Evolutionary conservation across 1,140 invertebrate species (phyloP).

Genomic region (Globodera rostochiensis): DNA sequence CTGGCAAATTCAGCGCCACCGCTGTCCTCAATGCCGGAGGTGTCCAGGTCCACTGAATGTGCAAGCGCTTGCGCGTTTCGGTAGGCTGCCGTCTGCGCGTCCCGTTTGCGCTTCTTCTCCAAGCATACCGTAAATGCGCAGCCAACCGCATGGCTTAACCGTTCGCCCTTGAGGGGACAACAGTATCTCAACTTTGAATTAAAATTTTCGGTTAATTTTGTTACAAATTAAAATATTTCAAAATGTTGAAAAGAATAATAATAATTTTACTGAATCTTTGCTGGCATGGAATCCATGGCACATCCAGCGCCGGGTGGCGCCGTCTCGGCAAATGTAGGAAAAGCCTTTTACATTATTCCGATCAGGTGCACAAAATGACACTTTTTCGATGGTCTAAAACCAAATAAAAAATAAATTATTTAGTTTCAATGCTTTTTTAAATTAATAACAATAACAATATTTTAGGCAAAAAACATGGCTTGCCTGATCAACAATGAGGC

Average conservation of each 20-base stretch:
- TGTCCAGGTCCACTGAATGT: slow-evolving; percentile 8
- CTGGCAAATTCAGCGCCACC: slow-evolving; percentile 15
- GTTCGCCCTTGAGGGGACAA: slow-evolving; percentile 78
- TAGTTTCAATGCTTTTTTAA: no score
- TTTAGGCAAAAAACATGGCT: slow-evolving; percentile 71
- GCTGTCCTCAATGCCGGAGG: slow-evolving; percentile 8
- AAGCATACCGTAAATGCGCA: slow-evolving; percentile 98
- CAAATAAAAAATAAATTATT: no score
- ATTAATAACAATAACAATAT: no score
- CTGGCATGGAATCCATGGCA: slow-evolving; percentile 96
- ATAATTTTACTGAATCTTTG: slow-evolving; percentile 73
- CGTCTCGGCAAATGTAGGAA: slow-evolving; percentile 85
- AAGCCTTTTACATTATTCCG: slow-evolving; percentile 96
- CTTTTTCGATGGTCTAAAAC: slow-evolving; percentile 89
- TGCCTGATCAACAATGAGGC: slow-evolving; percentile 97
- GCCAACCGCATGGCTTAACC: slow-evolving; percentile 95
- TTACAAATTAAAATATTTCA: slow-evolving; percentile 22
- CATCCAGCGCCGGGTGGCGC: slow-evolving; percentile 89
- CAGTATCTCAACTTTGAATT: no score
- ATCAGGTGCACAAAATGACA: slow-evolving; percentile 98
- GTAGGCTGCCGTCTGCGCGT: slow-evolving; percentile 81
- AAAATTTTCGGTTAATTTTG: no score
- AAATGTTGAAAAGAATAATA: neutral
- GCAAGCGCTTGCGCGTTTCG: slow-evolving; percentile 40
- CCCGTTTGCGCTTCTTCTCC: slow-evolving; percentile 93